phyloP scores from a whole-genome alignment of 2,113 vertebrate genomes.

The Hydrolagus affinis region DNA sequence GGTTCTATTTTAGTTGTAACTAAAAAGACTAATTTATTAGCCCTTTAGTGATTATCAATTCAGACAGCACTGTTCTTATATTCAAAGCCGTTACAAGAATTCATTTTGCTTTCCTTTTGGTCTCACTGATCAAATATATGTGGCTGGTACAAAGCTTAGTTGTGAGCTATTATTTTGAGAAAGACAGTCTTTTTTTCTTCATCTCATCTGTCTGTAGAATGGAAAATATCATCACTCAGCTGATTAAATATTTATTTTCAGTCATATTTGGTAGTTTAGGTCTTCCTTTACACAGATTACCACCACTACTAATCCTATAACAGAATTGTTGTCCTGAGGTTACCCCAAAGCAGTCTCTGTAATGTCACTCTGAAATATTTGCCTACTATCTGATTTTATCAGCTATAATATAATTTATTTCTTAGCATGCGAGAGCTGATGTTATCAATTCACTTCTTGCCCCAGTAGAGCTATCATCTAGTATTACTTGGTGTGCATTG shows the following conservation, averaged over 20 bases:
- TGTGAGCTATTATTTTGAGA: background rate
- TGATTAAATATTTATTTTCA: background rate
- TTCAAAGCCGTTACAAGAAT: background rate
- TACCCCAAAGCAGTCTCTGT: background rate
- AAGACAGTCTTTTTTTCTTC: background rate
- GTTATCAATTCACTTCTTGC: background rate
- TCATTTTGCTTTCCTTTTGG: background rate
- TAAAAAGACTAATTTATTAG: no score
- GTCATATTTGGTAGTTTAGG: background rate
- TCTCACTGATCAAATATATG: background rate
- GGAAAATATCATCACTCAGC: background rate
- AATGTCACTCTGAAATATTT: background rate
- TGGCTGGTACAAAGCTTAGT: background rate
- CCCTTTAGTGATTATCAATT: no score
- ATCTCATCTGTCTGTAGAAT: background rate
- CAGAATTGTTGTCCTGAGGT: background rate
- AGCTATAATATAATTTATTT: background rate
- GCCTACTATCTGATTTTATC: background rate
- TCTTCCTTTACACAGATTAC: background rate
- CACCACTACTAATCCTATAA: background rate
- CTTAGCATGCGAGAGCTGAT: background rate
- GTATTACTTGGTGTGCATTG: background rate
- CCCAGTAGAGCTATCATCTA: background rate
- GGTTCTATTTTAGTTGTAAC: no score
- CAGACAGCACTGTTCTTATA: background rate